phyloP scores from a whole-genome alignment of 1,140 invertebrate species.

The Caerostris extrusa region DNA sequence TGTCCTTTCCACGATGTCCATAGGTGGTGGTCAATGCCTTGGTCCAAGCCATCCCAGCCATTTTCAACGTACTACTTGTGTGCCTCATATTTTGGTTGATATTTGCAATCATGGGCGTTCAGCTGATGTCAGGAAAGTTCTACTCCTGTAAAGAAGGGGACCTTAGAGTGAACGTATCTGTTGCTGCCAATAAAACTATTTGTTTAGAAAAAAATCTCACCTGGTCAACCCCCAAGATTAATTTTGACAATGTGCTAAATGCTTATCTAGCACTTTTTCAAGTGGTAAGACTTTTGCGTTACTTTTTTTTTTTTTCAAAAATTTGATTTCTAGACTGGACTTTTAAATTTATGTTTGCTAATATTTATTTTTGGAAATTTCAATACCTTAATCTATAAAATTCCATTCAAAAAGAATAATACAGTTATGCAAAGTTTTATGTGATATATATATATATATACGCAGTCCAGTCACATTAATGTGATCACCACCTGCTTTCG shows the following conservation, averaged over 20 bases:
- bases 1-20: neutral
- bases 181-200: constrained; percentile 91
- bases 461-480: too few relatives aligned
- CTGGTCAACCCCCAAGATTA: constrained; percentile 99
- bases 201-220: constrained; percentile 93
- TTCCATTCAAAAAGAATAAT: neutral
- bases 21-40: constrained; percentile 97
- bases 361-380: too few relatives aligned
- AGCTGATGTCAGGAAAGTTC: constrained; percentile 94
- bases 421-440: neutral
- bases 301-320: neutral
- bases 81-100: constrained; percentile 96
- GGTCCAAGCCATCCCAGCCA: constrained; percentile 96
- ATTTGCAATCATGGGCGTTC: constrained; percentile 95
- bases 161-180: constrained; percentile 88
- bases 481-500: too few relatives aligned
- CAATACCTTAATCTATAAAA: neutral
- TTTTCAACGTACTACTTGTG: constrained; percentile 95
- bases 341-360: neutral
- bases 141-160: constrained; percentile 92
- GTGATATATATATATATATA: too few relatives aligned
- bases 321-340: neutral
- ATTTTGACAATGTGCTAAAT: constrained; percentile 99
- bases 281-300: constrained; percentile 85
- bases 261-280: constrained; percentile 98